phyloP scores from a whole-genome alignment of 2,113 vertebrate species.

The Gopherus flavomarginatus region DNA sequence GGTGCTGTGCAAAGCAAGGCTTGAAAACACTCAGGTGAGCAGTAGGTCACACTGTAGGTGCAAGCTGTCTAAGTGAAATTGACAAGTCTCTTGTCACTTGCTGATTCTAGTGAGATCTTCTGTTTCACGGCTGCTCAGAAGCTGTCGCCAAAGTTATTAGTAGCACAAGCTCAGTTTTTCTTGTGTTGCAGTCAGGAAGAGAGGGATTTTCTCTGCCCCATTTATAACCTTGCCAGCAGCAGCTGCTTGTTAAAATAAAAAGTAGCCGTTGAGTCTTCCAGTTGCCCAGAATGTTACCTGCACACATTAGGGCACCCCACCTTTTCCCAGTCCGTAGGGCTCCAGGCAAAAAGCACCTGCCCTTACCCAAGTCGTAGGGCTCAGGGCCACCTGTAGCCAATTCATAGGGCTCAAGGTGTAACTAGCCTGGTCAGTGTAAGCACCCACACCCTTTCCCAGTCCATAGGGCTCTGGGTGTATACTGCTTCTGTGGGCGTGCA shows the following conservation, averaged over 20 bases:
- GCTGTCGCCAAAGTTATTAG: background rate
- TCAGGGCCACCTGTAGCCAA: too few species aligned
- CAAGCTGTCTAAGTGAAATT: background rate
- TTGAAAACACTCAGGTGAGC: background rate
- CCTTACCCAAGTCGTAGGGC: too few species aligned
- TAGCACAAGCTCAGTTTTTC: background rate
- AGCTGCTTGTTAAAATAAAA: background rate
- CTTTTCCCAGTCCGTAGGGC: too few species aligned
- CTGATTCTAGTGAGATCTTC: background rate
- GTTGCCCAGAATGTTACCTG: too few species aligned
- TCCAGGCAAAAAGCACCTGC: too few species aligned
- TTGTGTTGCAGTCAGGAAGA: background rate
- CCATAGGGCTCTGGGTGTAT: too few species aligned
- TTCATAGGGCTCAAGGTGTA: too few species aligned
- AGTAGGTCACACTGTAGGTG: background rate
- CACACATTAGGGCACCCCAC: too few species aligned
- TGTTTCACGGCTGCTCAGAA: background rate
- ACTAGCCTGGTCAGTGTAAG: too few species aligned
- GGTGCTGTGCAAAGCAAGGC: fast-evolving
- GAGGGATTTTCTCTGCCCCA: too few species aligned
- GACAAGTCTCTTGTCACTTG: background rate
- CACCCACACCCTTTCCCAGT: too few species aligned
- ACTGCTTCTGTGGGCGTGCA: too few species aligned
- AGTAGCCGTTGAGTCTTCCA: background rate
- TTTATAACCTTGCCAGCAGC: background rate